Evolutionary conservation across 2,113 vertebrate genomes (phyloP).

Genomic region (Poeciliopsis retropinna): DNA sequence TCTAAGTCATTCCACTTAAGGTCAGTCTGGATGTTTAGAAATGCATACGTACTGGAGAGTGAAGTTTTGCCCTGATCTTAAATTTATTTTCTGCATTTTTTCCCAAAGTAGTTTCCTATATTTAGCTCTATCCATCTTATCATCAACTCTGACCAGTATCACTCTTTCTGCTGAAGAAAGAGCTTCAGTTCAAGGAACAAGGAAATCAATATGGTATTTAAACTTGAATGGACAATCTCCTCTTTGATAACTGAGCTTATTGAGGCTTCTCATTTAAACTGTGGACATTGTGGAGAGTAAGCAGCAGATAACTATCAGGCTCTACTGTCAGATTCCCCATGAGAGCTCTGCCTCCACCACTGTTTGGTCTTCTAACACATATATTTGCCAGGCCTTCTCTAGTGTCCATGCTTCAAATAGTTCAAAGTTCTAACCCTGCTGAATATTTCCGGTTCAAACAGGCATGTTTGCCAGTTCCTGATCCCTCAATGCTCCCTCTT

Average conservation of each 20-base stretch:
- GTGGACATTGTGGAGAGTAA: conserved; percentile 34
- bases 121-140: background rate
- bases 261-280: conserved; percentile 63
- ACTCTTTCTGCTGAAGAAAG: background rate
- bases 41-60: background rate
- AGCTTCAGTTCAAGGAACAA: background rate
- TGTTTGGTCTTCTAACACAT: conserved; percentile 79
- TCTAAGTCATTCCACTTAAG: background rate
- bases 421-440: conserved; percentile 36
- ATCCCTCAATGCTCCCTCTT: conserved; percentile 26
- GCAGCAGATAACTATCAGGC: conserved; percentile 62
- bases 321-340: conserved; percentile 80
- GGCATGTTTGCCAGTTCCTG: conserved; percentile 64
- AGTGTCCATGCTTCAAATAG: conserved; percentile 62
- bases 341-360: conserved; percentile 68
- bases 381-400: conserved; percentile 65
- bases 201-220: conserved; percentile 22
- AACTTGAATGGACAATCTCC: conserved; percentile 15
- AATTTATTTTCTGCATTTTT: background rate
- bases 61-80: background rate
- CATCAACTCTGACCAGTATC: background rate
- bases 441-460: conserved; percentile 76
- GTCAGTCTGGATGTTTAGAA: background rate
- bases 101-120: background rate
- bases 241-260: conserved; percentile 67